Base-by-base conservation (phyloP, 2,888 invertebrate species). In the Euplagia quadripunctaria region DNA sequence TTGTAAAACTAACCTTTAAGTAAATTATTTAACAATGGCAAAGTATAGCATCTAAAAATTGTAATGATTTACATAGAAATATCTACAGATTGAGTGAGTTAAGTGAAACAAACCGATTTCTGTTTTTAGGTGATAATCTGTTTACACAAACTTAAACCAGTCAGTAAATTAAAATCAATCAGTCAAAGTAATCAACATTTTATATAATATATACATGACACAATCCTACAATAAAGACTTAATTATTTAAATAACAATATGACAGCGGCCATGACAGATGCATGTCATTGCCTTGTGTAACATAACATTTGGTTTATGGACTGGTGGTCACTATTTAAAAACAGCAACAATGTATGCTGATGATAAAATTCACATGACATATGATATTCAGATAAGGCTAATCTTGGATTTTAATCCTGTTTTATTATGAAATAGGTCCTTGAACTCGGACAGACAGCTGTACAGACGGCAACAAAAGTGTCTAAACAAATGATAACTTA, bases 241-340 rank as follows among this genome's bases (percentile, higher is more conserved):
- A 71, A 70, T 78, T 76, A 75, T 74, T 75, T 51, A 68, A 81
- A 82, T 71, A 68, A 73, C 70, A 81, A 75, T 61, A 65, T 46
- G 64, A 67, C 63, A 71, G 46, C n/a, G 64, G 65, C 31, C 63
- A 42, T 64, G 70, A 78, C 61, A 55, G 46, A 67, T 64, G 63
- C 78, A 69, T 69, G 70, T 74, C 72, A 75, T 31, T n/a, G 43
- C 17, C 11, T 67, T 55, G 63, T 17, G 75, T 75, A 66, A 58
- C 41, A 77, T 75, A 52, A 70, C 20, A 61, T 66, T 42, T 1
- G 12, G 70, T 75, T 74, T 71, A 74, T 61, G 61, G 64, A 11
- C 71, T 16, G 68, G 64, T 71, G 65, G 65, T 55, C 49, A 64
- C 46, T 46, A 31, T 69, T 51, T 64, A 69, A 65, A 64, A 67